Base-by-base conservation (phyloP, 2,888 invertebrate species). In the Drosophila flavopinicola region DNA sequence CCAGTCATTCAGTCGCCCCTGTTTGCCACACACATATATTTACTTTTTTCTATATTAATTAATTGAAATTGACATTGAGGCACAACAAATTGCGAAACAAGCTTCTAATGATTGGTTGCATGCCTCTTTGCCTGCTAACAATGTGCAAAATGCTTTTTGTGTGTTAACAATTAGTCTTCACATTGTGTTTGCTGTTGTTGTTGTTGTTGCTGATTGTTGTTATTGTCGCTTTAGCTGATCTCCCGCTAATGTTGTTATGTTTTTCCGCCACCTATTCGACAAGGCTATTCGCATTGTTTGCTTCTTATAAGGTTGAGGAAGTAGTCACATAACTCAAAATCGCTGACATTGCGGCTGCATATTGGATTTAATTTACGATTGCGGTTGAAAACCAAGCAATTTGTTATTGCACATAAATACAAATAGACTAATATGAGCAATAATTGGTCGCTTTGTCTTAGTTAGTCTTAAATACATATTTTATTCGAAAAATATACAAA, bases 1-100 rank as follows among this genome's bases (percentile, higher is more conserved):
- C 44, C 4, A 37, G 25, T 37, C 30, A 13, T 53, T 41, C 39
- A 39, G 54, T 53, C 58, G 64, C 60, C 67, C 54, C 53, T 64
- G 53, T 67, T 37, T 23, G 56, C 32, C 17, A 24, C 33, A 29
- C 47, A 35, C 47, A 29, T 54, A 47, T 11, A 15, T 25, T n/a
- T 13, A n/a, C 27, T 27, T 17, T 52, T 45, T 64, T 44, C 63
- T 57, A 69, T 75, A 82, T 66, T 75, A 84, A 85, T 83, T 83
- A 79, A 79, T 75, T 85, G 66, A 73, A 68, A 85, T 83, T 84
- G 83, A 85, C 85, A 84, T 85, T 84, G 85, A 77, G 71, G 35
- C 70, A 63, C 70, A 78, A 75, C 83, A 85, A 85, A 85, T 82
- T 82, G 73, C 65, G n/a, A 67, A 82, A 77, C 79, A 75, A 75